phyloP scores from a whole-genome alignment of 2,888 invertebrate species.

The Hoplodrina ambigua region DNA sequence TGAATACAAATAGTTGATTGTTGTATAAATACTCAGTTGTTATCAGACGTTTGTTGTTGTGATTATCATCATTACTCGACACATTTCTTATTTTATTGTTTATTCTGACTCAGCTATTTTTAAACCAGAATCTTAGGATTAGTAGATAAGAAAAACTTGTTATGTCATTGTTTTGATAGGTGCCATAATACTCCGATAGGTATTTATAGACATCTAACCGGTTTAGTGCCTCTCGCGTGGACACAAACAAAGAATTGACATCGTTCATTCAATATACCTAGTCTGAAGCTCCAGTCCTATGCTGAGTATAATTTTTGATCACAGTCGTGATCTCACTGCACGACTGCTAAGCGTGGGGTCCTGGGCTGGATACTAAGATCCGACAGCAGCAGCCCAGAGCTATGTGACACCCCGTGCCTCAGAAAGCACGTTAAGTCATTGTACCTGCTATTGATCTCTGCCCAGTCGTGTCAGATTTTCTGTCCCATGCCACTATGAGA shows the following conservation, averaged over 20 bases:
- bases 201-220: not conserved
- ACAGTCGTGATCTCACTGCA: too few species aligned
- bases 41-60: conserved; percentile 19
- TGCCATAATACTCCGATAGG: not conserved
- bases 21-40: conserved; percentile 21
- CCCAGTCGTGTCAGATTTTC: too few species aligned
- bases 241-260: not conserved
- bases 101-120: conserved; percentile 20
- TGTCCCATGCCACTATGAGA: too few species aligned
- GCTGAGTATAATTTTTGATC: not conserved
- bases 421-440: too few species aligned
- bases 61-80: conserved; percentile 13
- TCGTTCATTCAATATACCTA: not conserved
- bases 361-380: too few species aligned
- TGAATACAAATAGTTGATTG: not conserved
- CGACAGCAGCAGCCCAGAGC: too few species aligned
- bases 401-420: too few species aligned
- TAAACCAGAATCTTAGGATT: conserved; percentile 1
- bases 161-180: not conserved
- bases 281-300: too few species aligned
- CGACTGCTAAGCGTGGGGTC: too few species aligned
- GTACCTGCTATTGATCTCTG: too few species aligned
- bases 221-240: not conserved
- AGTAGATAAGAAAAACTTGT: not conserved
- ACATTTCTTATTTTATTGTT: not conserved